Base-by-base conservation (phyloP, 1,140 invertebrate genomes). In the Samia ricini region DNA sequence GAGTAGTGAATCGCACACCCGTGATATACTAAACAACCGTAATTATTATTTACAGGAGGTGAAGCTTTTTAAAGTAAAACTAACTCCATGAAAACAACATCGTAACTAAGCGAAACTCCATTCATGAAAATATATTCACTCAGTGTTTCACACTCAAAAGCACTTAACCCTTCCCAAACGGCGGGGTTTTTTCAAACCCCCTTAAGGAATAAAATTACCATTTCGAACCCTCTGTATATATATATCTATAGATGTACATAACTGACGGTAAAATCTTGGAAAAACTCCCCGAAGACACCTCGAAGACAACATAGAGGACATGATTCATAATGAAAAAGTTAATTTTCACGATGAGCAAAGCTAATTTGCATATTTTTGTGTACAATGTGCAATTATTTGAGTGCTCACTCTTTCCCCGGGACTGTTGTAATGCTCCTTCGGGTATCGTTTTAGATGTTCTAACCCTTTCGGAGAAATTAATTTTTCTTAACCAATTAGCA, bases 301-400 rank as follows among this genome's bases (percentile, higher is more conserved):
- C 67, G 69, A 84, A 85, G 82, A 89, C 77, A 81, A 68, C 74
- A 74, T 82, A 64, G 74, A 85, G 76, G 85, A 88, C 81, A 85
- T 89, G 87, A 89, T 88, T 86, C 86, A 89, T 89, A 72, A 89
- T 89, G 87, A 89, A 89, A 89, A 89, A 89, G 87, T 89, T 87
- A 85, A 89, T 89, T 89, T 87, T 81, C 81, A 79, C 79, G 72
- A 76, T 67, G 79, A 74, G 51, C 66, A 75, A 76, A 74, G 66
- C 71, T 82, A 77, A 88, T 88, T 88, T 89, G 75, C 85, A 88
- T 88, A 89, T 89, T 88, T 88, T 87, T 82, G 76, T 80, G 66
- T 71, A 76, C 76, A 68, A 68, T 70, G 71, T 79, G 81, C 81
- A 84, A 87, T 87, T 89, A 89, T 87, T 78, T 72, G 74, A 79